These are phyloP conservation scores for Threskiornis aethiopicus DNA, from an alignment of 2,797 vertebrate genomes.

Conservation along the genomic window DNA sequence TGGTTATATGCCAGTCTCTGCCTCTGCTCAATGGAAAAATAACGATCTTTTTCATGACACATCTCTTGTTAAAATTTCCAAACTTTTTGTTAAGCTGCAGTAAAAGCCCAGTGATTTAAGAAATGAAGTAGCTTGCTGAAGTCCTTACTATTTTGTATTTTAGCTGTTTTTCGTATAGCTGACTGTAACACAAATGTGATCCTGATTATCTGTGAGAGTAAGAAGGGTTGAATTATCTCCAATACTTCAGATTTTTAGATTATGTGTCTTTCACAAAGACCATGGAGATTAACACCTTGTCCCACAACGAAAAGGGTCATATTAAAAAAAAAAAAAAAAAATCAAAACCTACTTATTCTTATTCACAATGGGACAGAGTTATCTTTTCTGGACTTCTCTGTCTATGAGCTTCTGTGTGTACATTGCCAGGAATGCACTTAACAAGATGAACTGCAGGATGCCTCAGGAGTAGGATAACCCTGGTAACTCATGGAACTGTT, in stretches of 20 bases:
- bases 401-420: background rate
- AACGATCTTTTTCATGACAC: background rate
- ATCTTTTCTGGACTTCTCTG: background rate
- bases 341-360: background rate
- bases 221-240: background rate
- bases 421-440: background rate
- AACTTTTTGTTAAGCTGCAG: background rate
- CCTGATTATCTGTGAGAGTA: background rate
- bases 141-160: background rate
- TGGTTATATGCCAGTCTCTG: background rate
- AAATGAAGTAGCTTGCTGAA: background rate
- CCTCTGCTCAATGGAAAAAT: background rate
- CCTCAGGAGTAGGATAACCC: background rate
- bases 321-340: background rate
- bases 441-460: background rate
- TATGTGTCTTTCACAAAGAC: background rate
- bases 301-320: background rate
- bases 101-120: background rate
- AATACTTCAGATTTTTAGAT: background rate
- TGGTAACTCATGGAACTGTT: background rate
- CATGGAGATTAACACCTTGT: background rate
- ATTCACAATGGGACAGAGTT: background rate
- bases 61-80: background rate
- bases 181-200: background rate
- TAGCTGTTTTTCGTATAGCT: background rate